Conservation (phyloP, 1,140 invertebrate species). For the Diachasmimorpha longicaudata region DNA sequence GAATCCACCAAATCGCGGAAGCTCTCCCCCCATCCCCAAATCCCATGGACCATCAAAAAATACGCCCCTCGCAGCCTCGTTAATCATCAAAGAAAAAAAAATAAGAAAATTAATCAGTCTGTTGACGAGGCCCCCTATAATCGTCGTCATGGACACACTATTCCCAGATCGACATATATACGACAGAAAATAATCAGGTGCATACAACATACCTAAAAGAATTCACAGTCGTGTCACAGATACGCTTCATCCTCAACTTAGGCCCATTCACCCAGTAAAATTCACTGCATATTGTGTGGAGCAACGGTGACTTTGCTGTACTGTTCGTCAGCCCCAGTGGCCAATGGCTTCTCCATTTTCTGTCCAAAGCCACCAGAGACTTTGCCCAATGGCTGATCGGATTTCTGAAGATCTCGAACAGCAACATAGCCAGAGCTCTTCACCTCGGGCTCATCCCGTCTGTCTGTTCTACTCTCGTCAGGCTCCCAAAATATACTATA, state of each 20-base stretch:
- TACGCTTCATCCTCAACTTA: background rate
- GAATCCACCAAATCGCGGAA: no score
- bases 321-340: slow-evolving; percentile 24
- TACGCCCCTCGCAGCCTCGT: background rate
- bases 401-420: slow-evolving; percentile 34
- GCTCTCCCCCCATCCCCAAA: background rate
- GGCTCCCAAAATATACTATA: slow-evolving; percentile 34
- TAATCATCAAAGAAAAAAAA: background rate
- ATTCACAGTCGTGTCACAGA: background rate
- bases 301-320: background rate
- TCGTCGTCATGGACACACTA: no score
- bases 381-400: slow-evolving; percentile 36
- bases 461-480: background rate
- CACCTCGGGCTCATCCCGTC: background rate
- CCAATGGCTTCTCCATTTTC: slow-evolving; percentile 29
- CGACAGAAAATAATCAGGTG: background rate
- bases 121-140: background rate
- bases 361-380: slow-evolving; percentile 42
- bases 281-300: background rate
- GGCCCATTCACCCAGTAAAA: background rate
- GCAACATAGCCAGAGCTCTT: slow-evolving; percentile 37
- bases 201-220: background rate
- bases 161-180: background rate
- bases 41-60: background rate
- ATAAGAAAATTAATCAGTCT: slow-evolving; percentile 3